phyloP scores from a whole-genome alignment of 1,140 invertebrate species.

The Neodiprion lecontei region DNA sequence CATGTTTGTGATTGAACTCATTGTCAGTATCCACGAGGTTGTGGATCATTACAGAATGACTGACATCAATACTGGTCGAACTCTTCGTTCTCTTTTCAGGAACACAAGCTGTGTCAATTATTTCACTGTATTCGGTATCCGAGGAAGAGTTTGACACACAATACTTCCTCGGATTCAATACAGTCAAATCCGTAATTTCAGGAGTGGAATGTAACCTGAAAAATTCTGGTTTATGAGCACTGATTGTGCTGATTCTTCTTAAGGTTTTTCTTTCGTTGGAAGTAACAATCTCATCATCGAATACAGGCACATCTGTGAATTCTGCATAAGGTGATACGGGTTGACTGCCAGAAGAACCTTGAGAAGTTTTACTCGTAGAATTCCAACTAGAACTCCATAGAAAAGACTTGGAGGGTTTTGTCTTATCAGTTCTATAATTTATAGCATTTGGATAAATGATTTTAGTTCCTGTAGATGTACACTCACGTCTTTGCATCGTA shows the following conservation, averaged over 20 bases:
- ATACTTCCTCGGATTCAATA: constrained; percentile 3
- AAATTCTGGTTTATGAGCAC: constrained; percentile 11
- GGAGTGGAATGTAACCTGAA: not conserved
- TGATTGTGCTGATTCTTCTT: constrained; percentile 22
- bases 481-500: constrained; percentile 43
- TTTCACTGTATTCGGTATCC: not conserved
- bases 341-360: not conserved
- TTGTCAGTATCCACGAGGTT: not conserved
- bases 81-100: not conserved
- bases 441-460: constrained; percentile 38
- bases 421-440: constrained; percentile 23
- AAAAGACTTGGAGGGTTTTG: constrained; percentile 38
- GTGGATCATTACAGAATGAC: not conserved
- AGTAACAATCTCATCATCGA: constrained; percentile 11
- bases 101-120: not conserved
- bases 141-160: constrained; percentile 12
- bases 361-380: constrained; percentile 12
- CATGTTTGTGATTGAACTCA: constrained; percentile 7
- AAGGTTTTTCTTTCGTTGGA: constrained; percentile 16
- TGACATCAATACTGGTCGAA: not conserved
- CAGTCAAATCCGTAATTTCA: constrained; percentile 8
- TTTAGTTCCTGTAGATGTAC: constrained; percentile 50
- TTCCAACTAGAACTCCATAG: constrained; percentile 42
- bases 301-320: not conserved
- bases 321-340: not conserved